Evolutionary conservation across 1,140 invertebrate genomes (phyloP).

Genomic region (Trachelipus rathkii): DNA sequence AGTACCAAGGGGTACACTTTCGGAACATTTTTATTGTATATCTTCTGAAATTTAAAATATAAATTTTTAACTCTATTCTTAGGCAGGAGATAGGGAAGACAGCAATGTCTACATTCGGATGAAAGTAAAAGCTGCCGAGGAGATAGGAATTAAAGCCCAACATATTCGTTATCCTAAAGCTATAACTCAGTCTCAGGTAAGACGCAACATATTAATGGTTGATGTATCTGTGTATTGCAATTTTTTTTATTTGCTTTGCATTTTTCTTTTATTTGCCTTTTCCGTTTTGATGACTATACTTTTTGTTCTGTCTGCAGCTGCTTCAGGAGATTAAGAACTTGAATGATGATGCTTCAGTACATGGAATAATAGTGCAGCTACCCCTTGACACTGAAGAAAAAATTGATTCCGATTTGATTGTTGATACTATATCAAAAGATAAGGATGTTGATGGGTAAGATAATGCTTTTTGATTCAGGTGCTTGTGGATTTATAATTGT

Average conservation of each 20-base stretch:
- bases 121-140: constrained; percentile 87
- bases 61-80: constrained; percentile 26
- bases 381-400: constrained; percentile 76
- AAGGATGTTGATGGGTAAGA: constrained; percentile 93
- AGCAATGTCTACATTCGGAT: constrained; percentile 99
- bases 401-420: constrained; percentile 82
- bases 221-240: neutral
- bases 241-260: neutral
- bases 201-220: no score
- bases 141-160: constrained; percentile 81
- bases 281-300: neutral
- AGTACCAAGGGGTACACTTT: no score
- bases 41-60: constrained; percentile 2
- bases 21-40: neutral
- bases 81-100: constrained; percentile 89
- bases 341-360: constrained; percentile 76
- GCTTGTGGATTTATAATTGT: no score
- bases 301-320: constrained; percentile 53
- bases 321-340: constrained; percentile 67
- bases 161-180: constrained; percentile 76
- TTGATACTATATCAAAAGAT: constrained; percentile 69
- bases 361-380: constrained; percentile 97
- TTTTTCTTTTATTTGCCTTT: neutral
- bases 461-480: no score
- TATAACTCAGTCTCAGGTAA: constrained; percentile 78